Base-by-base conservation (phyloP, 2,113 vertebrate genomes). In the Phaethon lepturus region DNA sequence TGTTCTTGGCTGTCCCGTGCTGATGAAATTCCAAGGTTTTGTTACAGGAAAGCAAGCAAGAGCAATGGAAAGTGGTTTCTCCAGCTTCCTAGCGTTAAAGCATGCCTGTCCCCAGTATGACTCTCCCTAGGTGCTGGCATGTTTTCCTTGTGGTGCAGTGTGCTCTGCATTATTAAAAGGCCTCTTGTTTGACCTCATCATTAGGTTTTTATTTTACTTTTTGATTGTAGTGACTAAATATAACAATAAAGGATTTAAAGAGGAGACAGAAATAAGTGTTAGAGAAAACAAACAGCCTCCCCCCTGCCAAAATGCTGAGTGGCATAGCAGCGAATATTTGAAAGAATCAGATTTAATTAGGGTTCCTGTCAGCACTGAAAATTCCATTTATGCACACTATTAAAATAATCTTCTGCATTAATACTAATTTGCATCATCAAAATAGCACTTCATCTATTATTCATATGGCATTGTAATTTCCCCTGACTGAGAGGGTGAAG, bases 401-500 rank as follows among this genome's bases (percentile, higher is more conserved):
- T 97, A 97, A 96, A 97, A 96, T 97, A 96, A 97, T 96, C 95
- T 97, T 82, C 92, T 88, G 74, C 95, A 96, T 97, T 97, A 97
- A 97, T 95, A 96, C 97, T 94, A 95, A 97, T 97, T 97, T 97
- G 89, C 94, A 97, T 97, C 93, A 96, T 97, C 97, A 96, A 97
- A 97, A 96, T 97, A 96, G 89, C 93, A 91, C 94, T 97, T 97
- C 93, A 97, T 97, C 94, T 97, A 96, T 97, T 97, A 97, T 97
- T 97, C 97, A 97, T 97, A 53, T 33, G 62, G 84, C 86, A 96
- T 97, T 97, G 94, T 97, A 97, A 97, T 96, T 96, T 95, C 95
- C 94, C 91, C 91, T 2, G 1, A 82, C 96, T 95, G 93, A 96
- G 89, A 87, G 94, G 77, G 53, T 95, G 89, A 96, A 95, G 93